Percentiles rank a stretch among this genome's conserved stretches.
phyloP scores from a whole-genome alignment of 2,797 vertebrate species.

The Echeneis naucrates region DNA sequence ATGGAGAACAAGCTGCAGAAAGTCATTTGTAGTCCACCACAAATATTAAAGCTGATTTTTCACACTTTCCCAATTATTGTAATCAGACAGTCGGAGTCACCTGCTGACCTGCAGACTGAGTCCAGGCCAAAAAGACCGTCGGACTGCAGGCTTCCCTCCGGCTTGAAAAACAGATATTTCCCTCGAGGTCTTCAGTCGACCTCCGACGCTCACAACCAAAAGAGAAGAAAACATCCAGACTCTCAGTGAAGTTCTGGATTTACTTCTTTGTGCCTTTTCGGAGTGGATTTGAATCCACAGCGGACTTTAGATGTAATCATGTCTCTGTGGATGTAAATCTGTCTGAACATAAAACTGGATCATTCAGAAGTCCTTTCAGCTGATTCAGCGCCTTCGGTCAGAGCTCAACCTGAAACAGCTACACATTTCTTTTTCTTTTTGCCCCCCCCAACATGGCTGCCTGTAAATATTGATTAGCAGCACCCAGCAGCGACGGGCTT shows the following conservation, averaged over 20 bases:
- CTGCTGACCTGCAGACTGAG: too few relatives aligned
- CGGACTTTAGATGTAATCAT: background rate
- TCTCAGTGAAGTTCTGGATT: too few relatives aligned
- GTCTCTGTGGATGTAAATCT: background rate
- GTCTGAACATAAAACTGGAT: too few relatives aligned
- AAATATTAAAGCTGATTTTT: too few relatives aligned
- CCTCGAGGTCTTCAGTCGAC: too few relatives aligned
- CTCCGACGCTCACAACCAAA: too few relatives aligned
- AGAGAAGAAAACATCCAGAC: too few relatives aligned
- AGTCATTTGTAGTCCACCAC: background rate
- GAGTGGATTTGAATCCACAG: background rate
- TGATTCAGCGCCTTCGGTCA: too few relatives aligned
- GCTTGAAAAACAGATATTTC: too few relatives aligned
- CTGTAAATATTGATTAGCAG: slow-evolving; percentile 38
- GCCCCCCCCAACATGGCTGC: background rate
- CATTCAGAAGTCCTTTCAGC: too few relatives aligned
- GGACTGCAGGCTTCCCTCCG: background rate
- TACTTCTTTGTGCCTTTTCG: too few relatives aligned
- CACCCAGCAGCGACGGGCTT: background rate
- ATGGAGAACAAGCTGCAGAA: background rate
- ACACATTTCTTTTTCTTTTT: too few relatives aligned
- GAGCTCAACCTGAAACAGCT: background rate
- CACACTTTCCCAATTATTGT: background rate
- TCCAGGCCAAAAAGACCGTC: background rate
- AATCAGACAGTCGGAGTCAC: background rate